A percentile compares a stretch with the other conserved stretches of the same genome.
phyloP scores from a whole-genome alignment of 2,113 vertebrate genomes.

The Ploceus nigricollis region DNA sequence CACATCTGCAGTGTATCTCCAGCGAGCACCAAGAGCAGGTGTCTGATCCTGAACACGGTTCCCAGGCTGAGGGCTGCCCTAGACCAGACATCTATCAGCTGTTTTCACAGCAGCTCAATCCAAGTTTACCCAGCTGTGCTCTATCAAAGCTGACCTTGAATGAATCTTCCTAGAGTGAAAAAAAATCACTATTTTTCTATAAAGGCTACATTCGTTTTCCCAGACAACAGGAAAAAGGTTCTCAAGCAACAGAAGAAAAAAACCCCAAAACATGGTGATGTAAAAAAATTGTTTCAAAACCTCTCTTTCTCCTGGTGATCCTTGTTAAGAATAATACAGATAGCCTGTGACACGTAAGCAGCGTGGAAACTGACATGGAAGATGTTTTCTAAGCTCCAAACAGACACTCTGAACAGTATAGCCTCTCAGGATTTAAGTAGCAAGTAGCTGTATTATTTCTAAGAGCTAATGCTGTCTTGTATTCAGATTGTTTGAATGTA shows the following conservation, averaged over 20 bases:
- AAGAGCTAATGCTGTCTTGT: not conserved
- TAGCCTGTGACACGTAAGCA: not conserved
- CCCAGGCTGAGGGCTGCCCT: not conserved
- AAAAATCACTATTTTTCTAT: not conserved
- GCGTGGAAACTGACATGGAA: not conserved
- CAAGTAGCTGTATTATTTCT: not conserved
- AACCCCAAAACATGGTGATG: rapidly evolving
- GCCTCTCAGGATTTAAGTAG: not conserved
- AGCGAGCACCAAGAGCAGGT: not conserved
- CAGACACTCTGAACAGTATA: not conserved
- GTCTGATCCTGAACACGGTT: not conserved
- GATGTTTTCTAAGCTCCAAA: not conserved
- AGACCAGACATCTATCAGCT: not conserved
- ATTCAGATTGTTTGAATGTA: not conserved
- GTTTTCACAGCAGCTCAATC: not conserved
- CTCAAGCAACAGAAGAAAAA: not conserved
- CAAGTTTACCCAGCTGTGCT: not conserved
- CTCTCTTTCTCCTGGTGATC: not conserved
- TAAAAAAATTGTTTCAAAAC: not conserved
- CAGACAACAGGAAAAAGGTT: not conserved
- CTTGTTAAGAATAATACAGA: not conserved
- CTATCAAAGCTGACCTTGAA: not conserved
- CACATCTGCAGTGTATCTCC: not conserved
- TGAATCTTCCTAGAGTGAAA: not conserved
- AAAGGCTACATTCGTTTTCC: not conserved